phyloP scores from a whole-genome alignment of 1,140 invertebrate species.

The Ganaspis sp. region DNA sequence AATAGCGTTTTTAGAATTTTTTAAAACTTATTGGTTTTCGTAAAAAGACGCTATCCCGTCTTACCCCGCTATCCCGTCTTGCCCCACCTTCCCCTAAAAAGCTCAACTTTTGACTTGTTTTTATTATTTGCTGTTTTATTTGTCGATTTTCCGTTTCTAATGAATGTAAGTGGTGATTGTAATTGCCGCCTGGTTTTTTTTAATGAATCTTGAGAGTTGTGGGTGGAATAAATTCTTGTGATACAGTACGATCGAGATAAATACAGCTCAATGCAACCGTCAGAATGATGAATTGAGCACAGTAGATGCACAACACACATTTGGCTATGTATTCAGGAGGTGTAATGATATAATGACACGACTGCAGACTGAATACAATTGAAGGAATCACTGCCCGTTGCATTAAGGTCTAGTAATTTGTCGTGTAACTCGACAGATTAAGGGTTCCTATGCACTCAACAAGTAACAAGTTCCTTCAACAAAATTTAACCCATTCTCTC shows the following conservation, averaged over 20 bases:
- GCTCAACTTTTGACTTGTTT: too few relatives aligned
- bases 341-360: conserved; percentile 70
- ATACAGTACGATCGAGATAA: conserved; percentile 33
- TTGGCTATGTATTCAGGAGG: conserved; percentile 36
- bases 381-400: conserved; percentile 68
- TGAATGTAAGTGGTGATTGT: too few relatives aligned
- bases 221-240: neutral
- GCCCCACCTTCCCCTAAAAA: too few relatives aligned
- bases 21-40: too few relatives aligned
- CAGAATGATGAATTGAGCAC: conserved; percentile 36
- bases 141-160: too few relatives aligned
- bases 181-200: conserved; percentile 35
- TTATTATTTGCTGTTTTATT: too few relatives aligned
- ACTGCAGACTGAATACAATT: conserved; percentile 67
- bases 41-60: too few relatives aligned
- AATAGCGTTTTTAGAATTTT: too few relatives aligned
- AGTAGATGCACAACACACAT: neutral
- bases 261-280: conserved; percentile 35
- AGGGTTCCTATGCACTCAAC: conserved; percentile 8
- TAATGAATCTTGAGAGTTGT: neutral
- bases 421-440: conserved; percentile 44
- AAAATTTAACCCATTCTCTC: neutral
- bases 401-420: conserved; percentile 62
- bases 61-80: too few relatives aligned
- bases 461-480: neutral